Base-by-base conservation (phyloP, 1,140 invertebrate species). In the Bombus affinis region DNA sequence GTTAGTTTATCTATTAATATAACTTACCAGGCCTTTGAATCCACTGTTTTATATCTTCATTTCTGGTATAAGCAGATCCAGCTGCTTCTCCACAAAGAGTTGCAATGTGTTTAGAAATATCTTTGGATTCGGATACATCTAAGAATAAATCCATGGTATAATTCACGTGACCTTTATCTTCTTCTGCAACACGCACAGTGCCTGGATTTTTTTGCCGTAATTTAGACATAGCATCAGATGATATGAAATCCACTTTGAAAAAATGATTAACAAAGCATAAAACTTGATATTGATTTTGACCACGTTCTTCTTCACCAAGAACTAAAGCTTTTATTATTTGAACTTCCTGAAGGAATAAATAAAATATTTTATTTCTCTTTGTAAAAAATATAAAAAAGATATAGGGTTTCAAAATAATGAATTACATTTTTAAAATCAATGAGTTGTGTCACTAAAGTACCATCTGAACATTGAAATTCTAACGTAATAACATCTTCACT, bases 221-320 rank as follows among this genome's bases (percentile, higher is more conserved):
- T 95, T 99, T 99, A n/a, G 98, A 97, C 98, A 99, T 99, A 32
- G 98, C 98, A 95, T 99, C 98, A 28, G 98, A 97, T 1, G 98
- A 98, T 92, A 99, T 99, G 93, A 99, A 99, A 90, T 99, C 98
- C 91, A 98, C 97, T 95, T 98, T 98, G 81, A 97, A 97, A 92
- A 98, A 98, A 93, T 98, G 97, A 88, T 97, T 97, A 1, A 99
- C 96, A 94, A 99, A 99, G 94, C 98, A 99, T 93, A 99, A 96
- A 1, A 98, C 98, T 95, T 99, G 98, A 93, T 98, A 98, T 90
- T 98, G 98, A 91, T 97, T 97, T 93, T 98, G 98, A 4, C 98
- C 98, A 70, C 98, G 96, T 94, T 99, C 98, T 94, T 99, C 98
- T 93, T 99, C 98, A n/a, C 98, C 98, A n/a, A 98, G 96, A n/a